phyloP scores from a whole-genome alignment of 1,140 invertebrate species.

The Caenorhabditis elegans region DNA sequence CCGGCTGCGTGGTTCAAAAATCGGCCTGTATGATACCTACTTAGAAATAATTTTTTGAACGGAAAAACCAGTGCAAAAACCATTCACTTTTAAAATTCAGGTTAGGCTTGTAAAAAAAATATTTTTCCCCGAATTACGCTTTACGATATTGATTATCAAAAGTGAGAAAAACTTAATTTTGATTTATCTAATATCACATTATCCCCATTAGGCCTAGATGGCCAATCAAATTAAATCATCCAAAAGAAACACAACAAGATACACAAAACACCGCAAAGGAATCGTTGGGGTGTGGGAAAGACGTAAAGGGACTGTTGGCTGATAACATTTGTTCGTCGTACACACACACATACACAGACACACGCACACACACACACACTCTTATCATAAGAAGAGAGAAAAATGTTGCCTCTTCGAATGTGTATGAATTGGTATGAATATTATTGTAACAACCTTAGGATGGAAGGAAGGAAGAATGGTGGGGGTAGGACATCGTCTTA shows the following conservation, averaged over 20 bases:
- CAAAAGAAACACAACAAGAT: neutral
- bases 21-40: too few relatives aligned
- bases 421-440: conserved; percentile 24
- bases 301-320: neutral
- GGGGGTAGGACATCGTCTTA: conserved; percentile 3
- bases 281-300: neutral
- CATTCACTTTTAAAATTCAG: too few relatives aligned
- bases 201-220: too few relatives aligned
- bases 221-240: neutral
- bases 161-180: too few relatives aligned
- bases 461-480: neutral
- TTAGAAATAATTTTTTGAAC: too few relatives aligned
- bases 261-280: neutral
- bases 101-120: too few relatives aligned
- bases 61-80: too few relatives aligned
- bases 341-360: neutral
- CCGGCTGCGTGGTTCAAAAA: too few relatives aligned
- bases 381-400: neutral
- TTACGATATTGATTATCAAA: too few relatives aligned
- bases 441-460: conserved; percentile 17
- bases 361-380: neutral
- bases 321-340: conserved; percentile 28
- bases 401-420: neutral
- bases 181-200: too few relatives aligned
- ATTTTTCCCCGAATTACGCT: too few relatives aligned